phyloP scores from a whole-genome alignment of 2,797 vertebrate genomes.

The Schizopygopsis malacanthus region DNA sequence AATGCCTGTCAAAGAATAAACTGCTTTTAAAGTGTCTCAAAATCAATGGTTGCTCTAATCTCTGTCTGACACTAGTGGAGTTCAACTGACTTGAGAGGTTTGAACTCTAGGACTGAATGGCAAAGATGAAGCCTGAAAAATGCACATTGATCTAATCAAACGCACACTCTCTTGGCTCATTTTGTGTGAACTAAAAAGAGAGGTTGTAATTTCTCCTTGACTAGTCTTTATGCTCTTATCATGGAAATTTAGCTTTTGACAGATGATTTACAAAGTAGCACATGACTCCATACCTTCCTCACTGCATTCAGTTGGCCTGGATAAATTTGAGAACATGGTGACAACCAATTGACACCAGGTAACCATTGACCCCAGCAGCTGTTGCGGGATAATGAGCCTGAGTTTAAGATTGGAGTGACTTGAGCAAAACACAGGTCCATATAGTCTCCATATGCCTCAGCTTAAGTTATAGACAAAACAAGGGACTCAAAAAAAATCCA shows the following conservation, averaged over 20 bases:
- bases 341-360: conserved; percentile 43
- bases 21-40: conserved; percentile 31
- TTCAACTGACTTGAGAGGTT: conserved; percentile 14
- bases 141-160: conserved; percentile 26
- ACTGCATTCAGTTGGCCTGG: background rate
- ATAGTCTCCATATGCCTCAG: background rate
- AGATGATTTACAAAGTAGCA: background rate
- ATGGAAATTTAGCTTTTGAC: background rate
- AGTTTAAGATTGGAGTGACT: conserved; percentile 38
- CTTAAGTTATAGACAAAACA: conserved; percentile 49
- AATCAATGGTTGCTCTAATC: conserved; percentile 20
- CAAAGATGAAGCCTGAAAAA: conserved; percentile 16
- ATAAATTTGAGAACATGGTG: conserved; percentile 33
- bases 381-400: conserved; percentile 23
- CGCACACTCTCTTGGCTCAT: background rate
- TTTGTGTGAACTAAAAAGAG: conserved; percentile 5
- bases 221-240: background rate
- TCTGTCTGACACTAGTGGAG: conserved; percentile 1
- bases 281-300: conserved; percentile 1
- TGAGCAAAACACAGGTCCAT: conserved; percentile 5
- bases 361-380: conserved; percentile 17
- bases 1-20: conserved; percentile 8
- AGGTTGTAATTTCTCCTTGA: conserved; percentile 13
- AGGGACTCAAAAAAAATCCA: background rate
- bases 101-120: conserved; percentile 23